A percentile compares a stretch with the other conserved stretches of the same genome.
Conservation (phyloP, 2,888 invertebrate species). For the Ferdinandea cuprea region DNA sequence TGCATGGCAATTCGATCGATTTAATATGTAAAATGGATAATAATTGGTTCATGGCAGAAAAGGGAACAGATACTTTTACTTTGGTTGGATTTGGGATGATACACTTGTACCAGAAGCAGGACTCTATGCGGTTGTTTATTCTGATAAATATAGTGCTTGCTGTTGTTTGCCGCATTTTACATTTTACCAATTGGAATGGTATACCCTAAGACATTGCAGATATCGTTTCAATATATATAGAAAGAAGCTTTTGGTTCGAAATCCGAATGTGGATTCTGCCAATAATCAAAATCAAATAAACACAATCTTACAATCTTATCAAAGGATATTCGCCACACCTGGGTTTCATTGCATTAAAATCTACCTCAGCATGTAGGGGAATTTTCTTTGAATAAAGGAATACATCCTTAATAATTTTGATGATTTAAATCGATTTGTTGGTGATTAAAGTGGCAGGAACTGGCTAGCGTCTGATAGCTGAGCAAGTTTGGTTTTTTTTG, state of each 20-base stretch:
- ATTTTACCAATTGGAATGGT: no score
- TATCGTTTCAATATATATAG: no score
- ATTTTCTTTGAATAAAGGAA: no score
- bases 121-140: conserved; percentile 15
- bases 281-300: conserved; percentile 48
- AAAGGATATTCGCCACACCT: not conserved
- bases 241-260: no score
- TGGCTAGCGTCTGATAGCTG: no score
- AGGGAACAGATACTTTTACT: conserved; percentile 52
- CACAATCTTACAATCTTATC: conserved; percentile 1
- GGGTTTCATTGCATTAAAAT: no score
- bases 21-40: conserved; percentile 67
- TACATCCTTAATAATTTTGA: no score
- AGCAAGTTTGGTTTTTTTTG: no score
- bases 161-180: conserved; percentile 35
- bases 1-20: conserved; percentile 60
- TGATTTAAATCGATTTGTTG: no score
- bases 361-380: no score
- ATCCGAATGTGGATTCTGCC: not conserved
- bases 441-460: no score
- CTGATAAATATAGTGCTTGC: not conserved
- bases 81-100: conserved; percentile 19
- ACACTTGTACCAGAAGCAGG: not conserved
- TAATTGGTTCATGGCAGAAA: conserved; percentile 48
- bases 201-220: not conserved